Conservation (phyloP, 2,113 vertebrate genomes). For the Bambusicola thoracicus region DNA sequence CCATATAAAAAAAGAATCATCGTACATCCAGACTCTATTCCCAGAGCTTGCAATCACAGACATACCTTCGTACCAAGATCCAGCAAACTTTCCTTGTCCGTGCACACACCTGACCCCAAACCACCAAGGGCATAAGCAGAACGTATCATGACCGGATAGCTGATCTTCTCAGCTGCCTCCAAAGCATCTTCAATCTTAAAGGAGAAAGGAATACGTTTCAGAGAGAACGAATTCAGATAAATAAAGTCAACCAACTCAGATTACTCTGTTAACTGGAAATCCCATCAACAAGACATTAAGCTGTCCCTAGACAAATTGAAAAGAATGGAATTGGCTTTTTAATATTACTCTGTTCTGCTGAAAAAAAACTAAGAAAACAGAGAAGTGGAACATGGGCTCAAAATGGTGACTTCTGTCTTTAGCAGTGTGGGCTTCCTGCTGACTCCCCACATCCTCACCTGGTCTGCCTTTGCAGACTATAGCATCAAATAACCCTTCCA, state of each 20-base stretch:
- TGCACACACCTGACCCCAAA: conserved; percentile 91
- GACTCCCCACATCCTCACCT: neutral
- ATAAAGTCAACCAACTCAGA: neutral
- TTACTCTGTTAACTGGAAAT: neutral
- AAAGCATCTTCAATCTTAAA: conserved; percentile 88
- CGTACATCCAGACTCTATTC: neutral
- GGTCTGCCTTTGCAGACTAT: neutral
- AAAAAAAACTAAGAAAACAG: neutral
- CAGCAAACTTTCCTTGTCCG: conserved; percentile 82
- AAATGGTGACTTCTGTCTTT: neutral
- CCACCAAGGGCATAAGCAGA: conserved; percentile 95
- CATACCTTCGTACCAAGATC: conserved; percentile 88
- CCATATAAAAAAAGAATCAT: neutral
- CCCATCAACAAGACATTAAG: neutral
- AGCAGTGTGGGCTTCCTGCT: neutral
- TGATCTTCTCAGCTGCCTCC: conserved; percentile 88
- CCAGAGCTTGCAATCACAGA: neutral
- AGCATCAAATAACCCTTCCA: neutral
- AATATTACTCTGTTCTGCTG: neutral
- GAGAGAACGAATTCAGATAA: neutral
- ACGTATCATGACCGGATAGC: conserved; percentile 94
- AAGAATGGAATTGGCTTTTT: neutral
- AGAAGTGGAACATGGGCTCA: neutral
- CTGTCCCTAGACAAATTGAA: neutral
- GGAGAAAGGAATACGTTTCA: neutral